phyloP scores from a whole-genome alignment of 1,140 invertebrate species.

The Caerostris extrusa region DNA sequence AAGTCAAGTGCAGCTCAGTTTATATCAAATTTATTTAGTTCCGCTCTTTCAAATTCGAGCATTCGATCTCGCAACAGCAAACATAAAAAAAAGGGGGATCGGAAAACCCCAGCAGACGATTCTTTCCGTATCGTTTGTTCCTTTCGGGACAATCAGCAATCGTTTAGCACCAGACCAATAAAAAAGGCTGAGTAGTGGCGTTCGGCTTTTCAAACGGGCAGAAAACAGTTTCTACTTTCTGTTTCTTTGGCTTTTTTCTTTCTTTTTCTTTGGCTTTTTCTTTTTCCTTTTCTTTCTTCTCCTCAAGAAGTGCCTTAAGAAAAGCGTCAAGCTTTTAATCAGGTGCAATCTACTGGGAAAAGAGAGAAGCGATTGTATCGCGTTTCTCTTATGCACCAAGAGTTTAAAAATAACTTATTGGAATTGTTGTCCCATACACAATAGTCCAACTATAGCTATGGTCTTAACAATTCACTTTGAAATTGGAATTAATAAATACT shows the following conservation, averaged over 20 bases:
- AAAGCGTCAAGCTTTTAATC: slow-evolving; percentile 32
- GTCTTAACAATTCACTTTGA: no score
- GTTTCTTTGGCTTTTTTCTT: neutral
- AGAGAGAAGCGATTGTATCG: neutral
- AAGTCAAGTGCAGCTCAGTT: neutral
- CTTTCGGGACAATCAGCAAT: slow-evolving; percentile 32
- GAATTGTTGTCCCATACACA: no score
- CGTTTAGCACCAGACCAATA: slow-evolving; percentile 38
- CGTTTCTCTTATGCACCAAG: neutral
- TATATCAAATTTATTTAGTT: slow-evolving; percentile 48
- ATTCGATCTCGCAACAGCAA: neutral
- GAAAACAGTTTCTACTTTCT: neutral
- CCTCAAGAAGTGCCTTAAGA: neutral
- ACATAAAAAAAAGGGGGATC: neutral
- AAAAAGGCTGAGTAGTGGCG: slow-evolving; percentile 8
- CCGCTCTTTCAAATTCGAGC: slow-evolving; percentile 8
- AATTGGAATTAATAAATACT: no score
- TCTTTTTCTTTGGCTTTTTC: neutral
- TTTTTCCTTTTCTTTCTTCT: neutral
- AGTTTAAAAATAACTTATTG: neutral
- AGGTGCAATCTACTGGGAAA: neutral
- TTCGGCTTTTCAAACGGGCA: slow-evolving; percentile 38
- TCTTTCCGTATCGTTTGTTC: slow-evolving; percentile 55
- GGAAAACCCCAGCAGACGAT: slow-evolving; percentile 33
- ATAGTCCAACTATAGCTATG: no score